Conservation (phyloP, 2,113 vertebrate species). For the Micronycteris hirsuta region DNA sequence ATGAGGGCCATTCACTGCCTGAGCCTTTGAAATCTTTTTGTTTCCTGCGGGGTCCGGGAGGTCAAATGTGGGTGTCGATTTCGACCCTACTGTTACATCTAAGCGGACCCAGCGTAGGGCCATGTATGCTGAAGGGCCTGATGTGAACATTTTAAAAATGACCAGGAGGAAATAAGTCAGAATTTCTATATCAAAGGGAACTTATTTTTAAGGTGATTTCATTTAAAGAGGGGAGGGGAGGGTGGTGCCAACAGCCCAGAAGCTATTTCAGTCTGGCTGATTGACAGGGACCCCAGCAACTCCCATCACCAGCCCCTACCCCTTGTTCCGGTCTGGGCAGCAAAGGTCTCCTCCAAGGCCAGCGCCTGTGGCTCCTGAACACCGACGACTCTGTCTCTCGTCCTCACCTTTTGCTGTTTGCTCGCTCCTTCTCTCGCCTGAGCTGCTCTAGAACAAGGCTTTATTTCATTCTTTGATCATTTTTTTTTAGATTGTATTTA, state of each 20-base stretch:
- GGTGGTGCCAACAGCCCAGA: fast-evolving
- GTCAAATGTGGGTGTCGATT: background rate
- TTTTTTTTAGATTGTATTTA: too few species aligned
- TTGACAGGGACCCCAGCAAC: background rate
- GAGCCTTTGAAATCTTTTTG: background rate
- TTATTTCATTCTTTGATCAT: too few species aligned
- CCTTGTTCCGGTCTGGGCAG: background rate
- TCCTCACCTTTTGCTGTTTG: background rate
- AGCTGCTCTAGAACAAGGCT: background rate
- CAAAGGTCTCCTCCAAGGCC: background rate
- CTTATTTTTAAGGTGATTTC: background rate
- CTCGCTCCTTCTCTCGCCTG: fast-evolving
- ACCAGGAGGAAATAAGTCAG: background rate
- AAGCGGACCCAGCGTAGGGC: fast-evolving
- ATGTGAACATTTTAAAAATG: background rate
- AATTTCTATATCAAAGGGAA: background rate
- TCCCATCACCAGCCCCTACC: background rate
- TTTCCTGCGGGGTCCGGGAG: background rate
- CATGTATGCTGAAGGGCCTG: fast-evolving
- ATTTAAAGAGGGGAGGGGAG: background rate
- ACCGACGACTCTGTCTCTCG: fast-evolving
- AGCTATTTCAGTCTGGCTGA: background rate
- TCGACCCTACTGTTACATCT: background rate
- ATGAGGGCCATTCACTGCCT: fast-evolving
- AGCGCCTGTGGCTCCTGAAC: background rate